phyloP scores from a whole-genome alignment of 2,888 invertebrate species.

The Clanis bilineata region DNA sequence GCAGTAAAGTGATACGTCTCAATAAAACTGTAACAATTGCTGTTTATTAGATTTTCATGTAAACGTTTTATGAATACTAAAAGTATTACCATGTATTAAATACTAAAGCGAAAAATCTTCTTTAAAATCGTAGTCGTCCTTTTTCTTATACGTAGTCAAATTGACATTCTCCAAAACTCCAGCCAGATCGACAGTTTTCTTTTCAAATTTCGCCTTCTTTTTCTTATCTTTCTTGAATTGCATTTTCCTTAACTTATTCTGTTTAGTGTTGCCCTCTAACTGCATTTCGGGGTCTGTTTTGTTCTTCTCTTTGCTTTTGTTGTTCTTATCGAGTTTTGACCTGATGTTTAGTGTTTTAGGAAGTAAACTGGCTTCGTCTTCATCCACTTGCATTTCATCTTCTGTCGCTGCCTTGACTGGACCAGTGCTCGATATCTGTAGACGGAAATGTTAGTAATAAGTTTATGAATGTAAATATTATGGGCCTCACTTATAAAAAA shows the following conservation, averaged over 20 bases:
- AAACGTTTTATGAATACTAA: background rate
- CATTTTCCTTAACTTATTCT: constrained; percentile 66
- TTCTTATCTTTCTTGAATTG: constrained; percentile 86
- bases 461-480: too few species aligned
- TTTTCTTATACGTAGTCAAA: constrained; percentile 59
- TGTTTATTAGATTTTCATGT: background rate
- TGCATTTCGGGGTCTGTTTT: constrained; percentile 85
- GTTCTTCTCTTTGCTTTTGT: constrained; percentile 52
- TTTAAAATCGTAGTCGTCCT: constrained; percentile 84
- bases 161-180: constrained; percentile 84
- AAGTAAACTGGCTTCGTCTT: constrained; percentile 65
- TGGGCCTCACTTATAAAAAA: too few species aligned
- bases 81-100: background rate
- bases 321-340: constrained; percentile 59
- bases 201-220: constrained; percentile 78
- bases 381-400: constrained; percentile 80
- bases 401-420: constrained; percentile 78
- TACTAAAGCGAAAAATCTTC: constrained; percentile 75
- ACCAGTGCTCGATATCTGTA: constrained; percentile 84
- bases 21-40: background rate
- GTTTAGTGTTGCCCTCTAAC: constrained; percentile 85
- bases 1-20: background rate
- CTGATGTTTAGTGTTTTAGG: constrained; percentile 67
- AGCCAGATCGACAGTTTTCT: constrained; percentile 84
- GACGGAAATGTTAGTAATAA: constrained; percentile 23